Percentiles rank a stretch among this genome's conserved stretches.
These are phyloP conservation scores for Eupithecia insigniata DNA, from an alignment of 2,888 invertebrate species.

Conservation along the genomic window DNA sequence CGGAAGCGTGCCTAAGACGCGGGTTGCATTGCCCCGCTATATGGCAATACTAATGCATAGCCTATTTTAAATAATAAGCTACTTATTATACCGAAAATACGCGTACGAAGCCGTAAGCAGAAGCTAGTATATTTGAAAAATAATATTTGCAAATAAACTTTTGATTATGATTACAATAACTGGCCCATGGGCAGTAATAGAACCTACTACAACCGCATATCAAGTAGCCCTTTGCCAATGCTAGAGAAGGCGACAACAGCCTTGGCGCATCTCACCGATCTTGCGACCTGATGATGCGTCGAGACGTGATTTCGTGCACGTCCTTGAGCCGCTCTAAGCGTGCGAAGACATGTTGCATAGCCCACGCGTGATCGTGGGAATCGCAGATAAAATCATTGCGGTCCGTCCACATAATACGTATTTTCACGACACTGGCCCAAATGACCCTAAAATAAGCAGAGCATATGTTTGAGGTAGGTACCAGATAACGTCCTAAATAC, in stretches of 20 bases:
- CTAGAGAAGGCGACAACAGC: neutral
- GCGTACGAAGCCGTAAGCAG: no score
- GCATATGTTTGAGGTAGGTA: neutral
- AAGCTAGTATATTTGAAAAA: no score
- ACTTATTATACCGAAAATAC: no score
- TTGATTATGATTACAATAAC: no score
- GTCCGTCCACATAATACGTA: neutral
- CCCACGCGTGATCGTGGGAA: conserved; percentile 3
- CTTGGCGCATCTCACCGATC: neutral
- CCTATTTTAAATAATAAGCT: no score
- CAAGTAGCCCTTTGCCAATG: neutral
- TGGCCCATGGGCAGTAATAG: neutral
- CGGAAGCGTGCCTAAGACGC: no score
- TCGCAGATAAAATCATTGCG: neutral
- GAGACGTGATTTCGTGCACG: conserved; percentile 3
- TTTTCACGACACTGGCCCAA: no score
- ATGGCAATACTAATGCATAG: no score
- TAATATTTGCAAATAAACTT: no score
- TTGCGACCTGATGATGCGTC: neutral
- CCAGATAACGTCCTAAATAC: no score
- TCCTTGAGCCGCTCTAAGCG: neutral
- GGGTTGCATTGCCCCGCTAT: no score
- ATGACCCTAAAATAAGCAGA: neutral
- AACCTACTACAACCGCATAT: neutral
- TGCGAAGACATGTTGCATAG: neutral